These are phyloP conservation scores for Tanypteryx hageni DNA, from an alignment of 2,888 invertebrate genomes.

Conservation along the genomic window DNA sequence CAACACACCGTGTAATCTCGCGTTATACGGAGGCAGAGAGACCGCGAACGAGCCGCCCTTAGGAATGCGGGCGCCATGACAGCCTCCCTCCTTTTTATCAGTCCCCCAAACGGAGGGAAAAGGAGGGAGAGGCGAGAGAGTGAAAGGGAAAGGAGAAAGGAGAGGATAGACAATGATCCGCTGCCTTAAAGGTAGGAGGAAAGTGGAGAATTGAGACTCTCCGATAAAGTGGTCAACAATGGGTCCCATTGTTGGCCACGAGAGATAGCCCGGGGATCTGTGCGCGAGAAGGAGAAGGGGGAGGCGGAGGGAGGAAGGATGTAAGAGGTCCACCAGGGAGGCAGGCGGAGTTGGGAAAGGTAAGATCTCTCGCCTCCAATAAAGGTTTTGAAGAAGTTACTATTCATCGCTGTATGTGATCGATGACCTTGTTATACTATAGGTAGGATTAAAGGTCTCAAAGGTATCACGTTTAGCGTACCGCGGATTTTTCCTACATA, in stretches of 20 bases:
- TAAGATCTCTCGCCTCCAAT: neutral
- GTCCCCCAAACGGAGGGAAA: neutral
- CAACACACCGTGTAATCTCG: slow-evolving; percentile 4
- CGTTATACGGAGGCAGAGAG: neutral
- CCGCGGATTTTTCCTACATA: too few relatives aligned
- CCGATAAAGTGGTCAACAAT: slow-evolving; percentile 39
- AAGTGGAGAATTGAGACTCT: slow-evolving; percentile 27
- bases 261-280: neutral
- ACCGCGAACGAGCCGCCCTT: neutral
- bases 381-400: neutral
- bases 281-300: neutral
- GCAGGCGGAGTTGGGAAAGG: too few relatives aligned
- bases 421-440: slow-evolving; percentile 22
- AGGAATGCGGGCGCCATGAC: slow-evolving; percentile 37
- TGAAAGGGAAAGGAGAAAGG: neutral
- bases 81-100: neutral
- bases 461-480: too few relatives aligned
- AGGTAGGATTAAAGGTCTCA: neutral
- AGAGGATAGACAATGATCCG: slow-evolving; percentile 41
- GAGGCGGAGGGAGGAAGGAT: neutral
- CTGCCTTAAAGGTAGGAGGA: slow-evolving; percentile 5
- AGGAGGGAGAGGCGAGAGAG: neutral
- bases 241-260: slow-evolving; percentile 34
- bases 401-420: slow-evolving; percentile 15
- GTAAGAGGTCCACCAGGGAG: neutral